These are phyloP conservation scores for Pedicia rivosa DNA, from an alignment of 2,888 invertebrate genomes.

Conservation along the genomic window DNA sequence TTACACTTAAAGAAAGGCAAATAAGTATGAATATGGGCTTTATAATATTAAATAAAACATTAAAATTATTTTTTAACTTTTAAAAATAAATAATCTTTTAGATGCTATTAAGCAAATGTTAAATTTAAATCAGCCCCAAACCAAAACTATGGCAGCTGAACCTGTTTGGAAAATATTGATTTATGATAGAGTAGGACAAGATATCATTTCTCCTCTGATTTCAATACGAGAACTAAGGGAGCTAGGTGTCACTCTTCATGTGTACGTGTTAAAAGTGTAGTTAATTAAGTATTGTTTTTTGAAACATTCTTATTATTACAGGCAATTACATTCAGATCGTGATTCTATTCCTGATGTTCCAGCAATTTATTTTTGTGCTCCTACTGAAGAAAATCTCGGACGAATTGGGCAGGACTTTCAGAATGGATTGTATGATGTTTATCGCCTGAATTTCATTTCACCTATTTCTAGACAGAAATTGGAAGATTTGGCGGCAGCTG, in stretches of 20 bases:
- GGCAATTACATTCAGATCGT: slow-evolving; percentile 73
- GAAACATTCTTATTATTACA: slow-evolving; percentile 26
- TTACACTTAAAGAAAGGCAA: slow-evolving; percentile 52
- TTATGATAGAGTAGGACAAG: slow-evolving; percentile 92
- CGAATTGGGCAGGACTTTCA: slow-evolving; percentile 83
- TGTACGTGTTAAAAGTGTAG: slow-evolving; percentile 50
- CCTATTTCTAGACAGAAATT: slow-evolving; percentile 86
- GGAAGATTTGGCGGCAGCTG: slow-evolving; percentile 87
- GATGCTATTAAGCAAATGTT: slow-evolving; percentile 91
- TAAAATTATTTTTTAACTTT: not conserved
- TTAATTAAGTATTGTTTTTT: slow-evolving; percentile 4
- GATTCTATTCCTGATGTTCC: slow-evolving; percentile 97
- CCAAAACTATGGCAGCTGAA: slow-evolving; percentile 61
- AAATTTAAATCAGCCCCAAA: slow-evolving; percentile 71
- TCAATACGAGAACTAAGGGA: slow-evolving; percentile 92
- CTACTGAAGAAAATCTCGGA: slow-evolving; percentile 89
- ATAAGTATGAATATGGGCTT: slow-evolving; percentile 40
- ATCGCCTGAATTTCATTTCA: slow-evolving; percentile 92
- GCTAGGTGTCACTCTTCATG: slow-evolving; percentile 91
- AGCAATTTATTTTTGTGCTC: slow-evolving; percentile 94
- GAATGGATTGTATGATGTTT: slow-evolving; percentile 81
- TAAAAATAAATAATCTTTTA: slow-evolving; percentile 30
- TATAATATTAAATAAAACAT: not conserved
- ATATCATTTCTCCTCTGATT: slow-evolving; percentile 93
- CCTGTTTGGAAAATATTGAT: slow-evolving; percentile 94